phyloP scores from a whole-genome alignment of 1,140 invertebrate genomes.

The Lasioglossum albipes region DNA sequence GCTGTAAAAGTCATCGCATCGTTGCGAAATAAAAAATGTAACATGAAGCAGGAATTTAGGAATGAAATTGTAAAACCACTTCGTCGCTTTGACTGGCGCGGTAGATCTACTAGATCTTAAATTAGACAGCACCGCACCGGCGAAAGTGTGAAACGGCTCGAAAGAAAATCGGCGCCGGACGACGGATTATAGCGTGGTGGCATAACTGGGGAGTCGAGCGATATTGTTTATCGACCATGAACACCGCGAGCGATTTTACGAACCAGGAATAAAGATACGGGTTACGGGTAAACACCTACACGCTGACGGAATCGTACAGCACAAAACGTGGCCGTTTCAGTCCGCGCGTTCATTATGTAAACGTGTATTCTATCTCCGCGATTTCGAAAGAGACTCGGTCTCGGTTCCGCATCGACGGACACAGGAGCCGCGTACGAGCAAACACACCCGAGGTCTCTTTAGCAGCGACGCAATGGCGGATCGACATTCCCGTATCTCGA shows the following conservation, averaged over 20 bases:
- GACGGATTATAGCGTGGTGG: too few relatives aligned
- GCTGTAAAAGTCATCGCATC: too few relatives aligned
- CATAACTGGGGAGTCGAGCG: too few relatives aligned
- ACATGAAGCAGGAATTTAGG: too few relatives aligned
- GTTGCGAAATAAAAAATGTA: too few relatives aligned
- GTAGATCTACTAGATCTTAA: too few relatives aligned
- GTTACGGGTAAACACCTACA: conserved; percentile 32
- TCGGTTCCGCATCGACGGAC: conserved; percentile 41
- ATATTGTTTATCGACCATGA: not conserved
- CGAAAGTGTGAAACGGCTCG: too few relatives aligned
- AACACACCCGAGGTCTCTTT: conserved; percentile 16
- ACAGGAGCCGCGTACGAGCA: conserved; percentile 20
- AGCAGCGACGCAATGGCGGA: conserved; percentile 12
- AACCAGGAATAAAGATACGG: not conserved
- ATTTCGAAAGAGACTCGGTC: conserved; percentile 54
- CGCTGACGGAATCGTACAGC: not conserved
- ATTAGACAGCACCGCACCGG: too few relatives aligned
- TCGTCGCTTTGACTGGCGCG: too few relatives aligned
- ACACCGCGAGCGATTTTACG: not conserved
- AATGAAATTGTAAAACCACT: too few relatives aligned
- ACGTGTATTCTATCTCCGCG: conserved; percentile 40
- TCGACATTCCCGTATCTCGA: conserved; percentile 26
- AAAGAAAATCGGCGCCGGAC: too few relatives aligned
- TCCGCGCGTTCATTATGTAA: conserved; percentile 29
- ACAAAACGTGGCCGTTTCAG: conserved; percentile 24